phyloP scores from a whole-genome alignment of 2,888 invertebrate species.

The Hedychridium roseum region DNA sequence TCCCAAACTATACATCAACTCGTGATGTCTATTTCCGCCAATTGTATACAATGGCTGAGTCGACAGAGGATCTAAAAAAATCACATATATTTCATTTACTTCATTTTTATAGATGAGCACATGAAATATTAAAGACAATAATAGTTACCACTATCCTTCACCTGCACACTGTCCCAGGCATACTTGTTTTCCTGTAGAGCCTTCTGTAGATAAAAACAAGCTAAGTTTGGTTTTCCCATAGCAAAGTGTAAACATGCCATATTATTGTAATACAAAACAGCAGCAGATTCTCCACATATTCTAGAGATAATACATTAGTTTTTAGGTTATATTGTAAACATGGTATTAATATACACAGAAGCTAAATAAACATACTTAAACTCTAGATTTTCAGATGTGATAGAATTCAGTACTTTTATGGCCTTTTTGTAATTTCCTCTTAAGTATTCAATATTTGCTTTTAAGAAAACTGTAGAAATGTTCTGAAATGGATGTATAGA shows the following conservation, averaged over 20 bases:
- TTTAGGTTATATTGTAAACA: background rate
- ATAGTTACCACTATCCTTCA: constrained; percentile 52
- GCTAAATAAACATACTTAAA: constrained; percentile 61
- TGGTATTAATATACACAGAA: constrained; percentile 2
- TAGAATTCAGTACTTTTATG: constrained; percentile 67
- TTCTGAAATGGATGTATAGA: constrained; percentile 62
- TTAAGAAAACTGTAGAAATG: constrained; percentile 68
- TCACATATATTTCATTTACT: constrained; percentile 13
- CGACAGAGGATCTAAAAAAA: constrained; percentile 58
- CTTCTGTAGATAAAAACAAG: constrained; percentile 80
- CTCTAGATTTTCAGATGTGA: constrained; percentile 62
- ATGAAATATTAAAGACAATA: background rate
- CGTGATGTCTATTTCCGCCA: constrained; percentile 71
- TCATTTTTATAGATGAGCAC: constrained; percentile 1
- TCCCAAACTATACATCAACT: constrained; percentile 83
- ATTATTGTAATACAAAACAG: constrained; percentile 79
- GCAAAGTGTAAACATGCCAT: constrained; percentile 83
- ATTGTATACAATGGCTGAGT: constrained; percentile 71
- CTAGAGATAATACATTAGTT: constrained; percentile 54
- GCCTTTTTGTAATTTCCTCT: constrained; percentile 72
- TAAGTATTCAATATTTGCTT: constrained; percentile 73
- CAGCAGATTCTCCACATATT: constrained; percentile 70
- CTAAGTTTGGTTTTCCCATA: constrained; percentile 81
- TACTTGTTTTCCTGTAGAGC: constrained; percentile 78
- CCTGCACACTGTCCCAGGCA: constrained; percentile 58